Evolutionary conservation across 2,113 vertebrate species (phyloP), one percentile per base, ranked within the genome.

Genomic region (Egretta garzetta): DNA sequence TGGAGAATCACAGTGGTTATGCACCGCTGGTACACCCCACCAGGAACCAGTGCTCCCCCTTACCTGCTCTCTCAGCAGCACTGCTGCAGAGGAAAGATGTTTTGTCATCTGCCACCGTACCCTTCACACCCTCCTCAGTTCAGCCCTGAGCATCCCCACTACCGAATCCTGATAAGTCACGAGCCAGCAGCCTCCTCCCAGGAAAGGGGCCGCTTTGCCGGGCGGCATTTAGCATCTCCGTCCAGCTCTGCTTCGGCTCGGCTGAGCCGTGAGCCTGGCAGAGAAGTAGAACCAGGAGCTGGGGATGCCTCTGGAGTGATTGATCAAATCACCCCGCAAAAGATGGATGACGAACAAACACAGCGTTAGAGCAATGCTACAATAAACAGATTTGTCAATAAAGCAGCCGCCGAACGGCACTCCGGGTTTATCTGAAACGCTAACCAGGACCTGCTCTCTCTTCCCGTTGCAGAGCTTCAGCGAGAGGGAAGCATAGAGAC

Each of bases 401-500:
- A n/a, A 71, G 23, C 11, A 0, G 33, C 81, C 12, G 11, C 56
- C 75, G 77, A 1, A 56, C 0, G 9, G 10, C 60, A 0, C 80
- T 2, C 21, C 0, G 55, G 72, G 7, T 83, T 75, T 7, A 3
- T 58, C 83, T 26, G 28, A 70, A 47, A 14, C 7, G 1, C 83
- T 98, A 96, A 98, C 97, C 80, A 75, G 96, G 96, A 64, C 91
- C 93, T 86, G 94, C 97, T 97, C 86, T 97, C 94, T 98, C 94
- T 98, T 98, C 97, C 95, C 83, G 18, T 97, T 98, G 86, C 98
- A 99, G 99, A 99, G 98, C 99, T 99, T 90, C 99, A 99, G 98
- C 98, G 99, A 97, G 99, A 99, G 98, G 99, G 99, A 98, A 99
- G 99, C 98, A 99, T 99, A 88, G 99, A 99, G 98, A 99, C 99